These are phyloP conservation scores for Herpailurus yagouaroundi DNA, from an alignment of 2,113 vertebrate genomes.

Conservation along the genomic window DNA sequence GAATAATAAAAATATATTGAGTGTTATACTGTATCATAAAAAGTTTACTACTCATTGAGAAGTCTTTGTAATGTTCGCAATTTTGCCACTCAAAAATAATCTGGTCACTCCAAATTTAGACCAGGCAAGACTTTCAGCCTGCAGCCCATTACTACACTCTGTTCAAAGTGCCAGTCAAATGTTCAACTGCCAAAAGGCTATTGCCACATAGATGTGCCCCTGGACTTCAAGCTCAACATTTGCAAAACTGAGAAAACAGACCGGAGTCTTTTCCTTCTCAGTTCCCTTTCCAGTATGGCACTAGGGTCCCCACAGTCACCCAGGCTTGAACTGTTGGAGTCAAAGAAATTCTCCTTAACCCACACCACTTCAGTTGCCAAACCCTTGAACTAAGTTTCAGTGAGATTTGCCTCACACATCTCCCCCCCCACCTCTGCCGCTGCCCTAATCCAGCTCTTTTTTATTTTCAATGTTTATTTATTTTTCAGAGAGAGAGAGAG, in stretches of 20 bases:
- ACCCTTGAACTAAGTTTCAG: background rate
- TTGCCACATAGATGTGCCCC: background rate
- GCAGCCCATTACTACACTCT: background rate
- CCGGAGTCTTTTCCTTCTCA: background rate
- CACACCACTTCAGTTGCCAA: background rate
- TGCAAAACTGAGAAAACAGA: background rate
- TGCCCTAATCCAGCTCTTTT: background rate
- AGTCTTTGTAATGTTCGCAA: constrained; percentile 41
- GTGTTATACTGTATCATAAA: constrained; percentile 44
- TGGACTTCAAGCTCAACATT: background rate
- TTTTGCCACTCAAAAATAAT: constrained; percentile 57
- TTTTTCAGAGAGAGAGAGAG: too few relatives aligned
- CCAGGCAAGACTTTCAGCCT: constrained; percentile 20
- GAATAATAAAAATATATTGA: constrained; percentile 45
- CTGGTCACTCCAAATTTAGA: constrained; percentile 8
- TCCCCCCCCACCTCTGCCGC: background rate
- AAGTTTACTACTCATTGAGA: constrained; percentile 70
- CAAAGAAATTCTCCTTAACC: background rate
- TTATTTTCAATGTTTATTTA: too few relatives aligned
- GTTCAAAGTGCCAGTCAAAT: background rate
- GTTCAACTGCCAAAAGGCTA: background rate
- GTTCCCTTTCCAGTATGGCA: background rate
- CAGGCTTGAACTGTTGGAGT: background rate
- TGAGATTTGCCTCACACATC: background rate
- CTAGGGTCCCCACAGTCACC: background rate